Base-by-base conservation (phyloP, 30 jellyfish, hydroid and myxozoan species). In the Phacellophora camtschatica region DNA sequence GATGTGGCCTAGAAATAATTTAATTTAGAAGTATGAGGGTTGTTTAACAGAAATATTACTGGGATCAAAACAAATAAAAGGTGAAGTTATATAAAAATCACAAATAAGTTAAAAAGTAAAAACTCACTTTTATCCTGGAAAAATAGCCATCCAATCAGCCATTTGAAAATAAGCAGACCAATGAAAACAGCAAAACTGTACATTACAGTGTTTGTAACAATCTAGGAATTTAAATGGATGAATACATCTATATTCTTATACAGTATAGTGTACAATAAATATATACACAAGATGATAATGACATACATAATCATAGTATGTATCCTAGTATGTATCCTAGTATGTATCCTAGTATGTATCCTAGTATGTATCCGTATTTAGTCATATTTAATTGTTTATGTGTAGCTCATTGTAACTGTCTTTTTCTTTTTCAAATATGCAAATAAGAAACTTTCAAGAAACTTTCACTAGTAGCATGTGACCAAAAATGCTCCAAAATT, bases 161-260 rank as follows among this genome's bases (percentile, higher is more conserved):
- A 77, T 16, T 86, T 42, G 58, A 80, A 45, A n/a, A 72, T 66
- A 9, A 61, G 87, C 33, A 92, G 72, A 1, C 88, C 98, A 64
- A 86, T 46, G 73, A 84, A 92, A 51, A 71, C 94, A 69, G 74
- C 82, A 78, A 92, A 85, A 55, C 96, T 78, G 33, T 76, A 75
- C 94, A 82, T 37, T n/a, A 71, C 88, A 5, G 98, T 92, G 87
- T 84, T 90, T 33, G 92, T 69, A 29, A 90, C 98, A 83, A 90
- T 64, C 98, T 90, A 37, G 2, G n/a, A n/a, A n/a, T n/a, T n/a
- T n/a, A n/a, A n/a, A n/a, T n/a, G n/a, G n/a, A n/a, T n/a, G n/a
- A n/a, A n/a, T n/a, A n/a, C n/a, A n/a, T n/a, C n/a, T n/a, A n/a
- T n/a, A n/a, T n/a, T n/a, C n/a, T n/a, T n/a, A n/a, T n/a, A n/a